Conservation (phyloP, 2,888 invertebrate genomes). For the Dyspetes luteomarginatus region DNA sequence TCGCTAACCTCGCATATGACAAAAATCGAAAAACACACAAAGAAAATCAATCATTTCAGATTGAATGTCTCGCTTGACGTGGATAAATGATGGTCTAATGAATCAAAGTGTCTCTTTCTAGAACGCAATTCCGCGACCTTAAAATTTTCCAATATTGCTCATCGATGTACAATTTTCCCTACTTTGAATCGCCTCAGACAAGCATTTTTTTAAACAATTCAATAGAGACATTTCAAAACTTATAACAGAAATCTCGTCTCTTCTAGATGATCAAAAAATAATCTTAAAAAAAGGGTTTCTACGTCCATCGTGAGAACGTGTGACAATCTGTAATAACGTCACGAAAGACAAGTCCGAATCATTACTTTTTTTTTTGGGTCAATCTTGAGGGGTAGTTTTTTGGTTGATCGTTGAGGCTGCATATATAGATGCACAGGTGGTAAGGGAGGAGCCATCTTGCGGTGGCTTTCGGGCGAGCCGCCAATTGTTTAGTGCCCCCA, state of each 20-base stretch:
- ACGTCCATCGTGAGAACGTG: constrained; percentile 15
- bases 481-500: constrained; percentile 83
- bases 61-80: constrained; percentile 2
- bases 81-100: constrained; percentile 29
- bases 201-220: too few species aligned
- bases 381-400: constrained; percentile 44
- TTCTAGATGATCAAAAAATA: not conserved
- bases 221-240: not conserved
- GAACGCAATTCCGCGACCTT: not conserved
- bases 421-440: constrained; percentile 70
- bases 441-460: constrained; percentile 83
- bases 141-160: too few species aligned
- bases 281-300: not conserved
- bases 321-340: constrained; percentile 35
- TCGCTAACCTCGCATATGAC: not conserved
- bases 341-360: constrained; percentile 8
- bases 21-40: not conserved
- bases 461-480: constrained; percentile 80
- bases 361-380: not conserved
- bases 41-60: constrained; percentile 37
- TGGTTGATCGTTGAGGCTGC: constrained; percentile 53
- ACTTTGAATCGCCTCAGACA: not conserved
- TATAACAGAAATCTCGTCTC: not conserved
- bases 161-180: not conserved
- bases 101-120: constrained; percentile 13